Conservation (phyloP, 2,113 vertebrate species). For the Hippoglossus stenolepis region DNA sequence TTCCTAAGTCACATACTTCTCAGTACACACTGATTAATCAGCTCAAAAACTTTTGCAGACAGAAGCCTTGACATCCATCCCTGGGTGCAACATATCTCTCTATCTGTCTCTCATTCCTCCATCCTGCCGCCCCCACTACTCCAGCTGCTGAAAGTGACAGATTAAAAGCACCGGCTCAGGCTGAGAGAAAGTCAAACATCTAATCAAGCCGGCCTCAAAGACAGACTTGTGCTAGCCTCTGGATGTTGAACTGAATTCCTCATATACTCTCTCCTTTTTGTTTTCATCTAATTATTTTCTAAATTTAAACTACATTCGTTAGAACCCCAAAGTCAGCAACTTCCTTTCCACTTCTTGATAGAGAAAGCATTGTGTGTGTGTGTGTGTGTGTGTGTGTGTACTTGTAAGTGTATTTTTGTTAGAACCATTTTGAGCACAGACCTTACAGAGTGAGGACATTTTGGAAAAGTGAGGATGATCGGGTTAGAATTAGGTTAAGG, state of each 20-base stretch:
- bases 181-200: conserved; percentile 50
- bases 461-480: no score
- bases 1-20: conserved; percentile 4
- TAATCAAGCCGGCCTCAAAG: conserved; percentile 36
- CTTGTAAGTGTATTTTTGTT: no score
- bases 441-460: no score
- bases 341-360: not conserved
- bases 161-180: conserved; percentile 48
- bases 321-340: not conserved
- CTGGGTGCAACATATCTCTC: conserved; percentile 25
- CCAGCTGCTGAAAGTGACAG: conserved; percentile 35
- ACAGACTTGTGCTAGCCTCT: conserved; percentile 32
- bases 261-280: not conserved
- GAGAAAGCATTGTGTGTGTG: not conserved
- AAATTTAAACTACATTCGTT: conserved; percentile 15
- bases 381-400: not conserved
- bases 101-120: conserved; percentile 5
- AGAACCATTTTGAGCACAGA: no score
- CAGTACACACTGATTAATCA: not conserved
- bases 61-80: conserved; percentile 30
- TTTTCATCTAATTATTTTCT: conserved; percentile 15
- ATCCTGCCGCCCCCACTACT: not conserved
- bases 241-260: conserved; percentile 23
- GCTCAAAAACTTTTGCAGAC: conserved; percentile 8
- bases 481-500: no score